A percentile compares a stretch with the other conserved stretches of the same genome.
phyloP scores from a whole-genome alignment of 2,113 vertebrate genomes.

The Gnathochromis pfefferi region DNA sequence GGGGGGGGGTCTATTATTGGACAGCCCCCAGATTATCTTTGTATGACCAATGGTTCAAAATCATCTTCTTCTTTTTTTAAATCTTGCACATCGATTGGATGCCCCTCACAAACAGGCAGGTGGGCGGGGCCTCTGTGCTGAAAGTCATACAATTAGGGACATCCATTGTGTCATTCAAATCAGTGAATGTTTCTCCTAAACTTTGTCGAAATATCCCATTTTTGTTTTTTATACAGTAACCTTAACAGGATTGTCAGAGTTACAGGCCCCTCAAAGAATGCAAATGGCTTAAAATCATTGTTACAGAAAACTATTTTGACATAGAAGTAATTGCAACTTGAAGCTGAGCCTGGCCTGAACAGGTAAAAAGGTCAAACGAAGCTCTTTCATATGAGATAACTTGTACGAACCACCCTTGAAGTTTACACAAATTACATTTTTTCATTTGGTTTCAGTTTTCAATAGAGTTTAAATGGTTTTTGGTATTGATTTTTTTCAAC shows the following conservation, averaged over 20 bases:
- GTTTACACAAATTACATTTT: background rate
- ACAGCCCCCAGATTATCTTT: background rate
- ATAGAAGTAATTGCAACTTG: background rate
- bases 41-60: background rate
- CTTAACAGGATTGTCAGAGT: background rate
- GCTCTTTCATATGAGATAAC: background rate
- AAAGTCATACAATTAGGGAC: background rate
- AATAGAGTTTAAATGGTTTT: background rate
- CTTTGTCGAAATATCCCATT: background rate
- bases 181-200: background rate
- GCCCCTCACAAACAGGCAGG: background rate
- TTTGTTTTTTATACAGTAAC: background rate
- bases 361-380: background rate
- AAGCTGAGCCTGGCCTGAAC: background rate
- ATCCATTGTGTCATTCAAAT: background rate
- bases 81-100: background rate
- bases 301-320: background rate
- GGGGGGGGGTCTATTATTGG: too few relatives aligned
- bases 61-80: accelerated
- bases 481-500: background rate
- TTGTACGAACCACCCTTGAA: background rate
- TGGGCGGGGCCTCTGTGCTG: background rate
- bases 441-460: background rate
- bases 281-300: background rate
- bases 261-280: background rate